Base-by-base conservation (phyloP, 1,140 invertebrate species). In the Drosophila nikananu region DNA sequence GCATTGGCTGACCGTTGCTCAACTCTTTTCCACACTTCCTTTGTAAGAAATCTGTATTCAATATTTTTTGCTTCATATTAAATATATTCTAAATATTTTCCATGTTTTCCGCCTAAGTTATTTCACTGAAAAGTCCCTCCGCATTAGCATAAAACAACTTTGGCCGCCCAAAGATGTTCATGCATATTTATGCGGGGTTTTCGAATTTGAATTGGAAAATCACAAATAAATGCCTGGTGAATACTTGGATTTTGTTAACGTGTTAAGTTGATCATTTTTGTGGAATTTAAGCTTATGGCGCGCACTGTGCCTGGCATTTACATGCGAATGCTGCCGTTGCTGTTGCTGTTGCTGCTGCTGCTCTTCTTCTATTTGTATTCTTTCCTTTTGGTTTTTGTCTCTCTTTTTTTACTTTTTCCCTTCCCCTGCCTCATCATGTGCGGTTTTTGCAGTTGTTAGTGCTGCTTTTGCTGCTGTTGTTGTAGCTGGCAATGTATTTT, bases 401-500 rank as follows among this genome's bases (percentile, higher is more conserved):
- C 41, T 32, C 12, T 23, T 19, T 68, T 32, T 37, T 19, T 17
- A 32, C 68, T 78, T 48, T 51, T 27, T 67, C 37, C 17, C 59
- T 7, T 27, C 4, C 42, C n/a, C 60, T 39, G 42, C 8, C 44
- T 23, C 65, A 32, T 35, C 32, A 48, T 68, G 46, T 57, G 46
- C 48, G 54, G 48, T 44, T 73, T 44, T 51, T 62, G 37, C 37
- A 54, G 39, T 58, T 44, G 44, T 42, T 62, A n/a, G 23, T 44
- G 19, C 25, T 70, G 44, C 21, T 35, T 32, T 30, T 64, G 25
- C 32, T 55, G 27, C 46, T 68, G 42, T 30, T 30, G 48, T 46
- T 72, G 52, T 79, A 39, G 66, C 48, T 78, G 79, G 60, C 62
- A 63, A 80, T 65, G 60, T 72, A 61, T 72, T 77, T 87, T 80